A percentile compares a stretch with the other conserved stretches of the same genome.
Evolutionary conservation across 1,140 invertebrate species (phyloP).

Genomic region (Drosophila nigromelanica): DNA sequence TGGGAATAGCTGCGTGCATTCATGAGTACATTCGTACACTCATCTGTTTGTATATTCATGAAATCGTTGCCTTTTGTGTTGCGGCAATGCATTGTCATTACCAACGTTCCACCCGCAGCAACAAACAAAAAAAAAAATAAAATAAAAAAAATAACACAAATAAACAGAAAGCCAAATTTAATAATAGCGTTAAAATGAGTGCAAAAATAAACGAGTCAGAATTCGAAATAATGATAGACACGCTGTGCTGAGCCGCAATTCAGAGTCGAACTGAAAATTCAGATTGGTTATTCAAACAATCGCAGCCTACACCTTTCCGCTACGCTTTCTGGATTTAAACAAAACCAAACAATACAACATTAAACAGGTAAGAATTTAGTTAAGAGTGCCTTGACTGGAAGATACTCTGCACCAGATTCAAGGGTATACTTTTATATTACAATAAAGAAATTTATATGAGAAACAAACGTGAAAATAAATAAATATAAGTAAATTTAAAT

Average conservation of each 20-base stretch:
- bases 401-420: background rate
- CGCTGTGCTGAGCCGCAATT: conserved; percentile 51
- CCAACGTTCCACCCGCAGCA: conserved; percentile 7
- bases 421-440: too few species aligned
- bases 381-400: background rate
- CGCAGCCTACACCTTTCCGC: conserved; percentile 27
- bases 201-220: conserved; percentile 30
- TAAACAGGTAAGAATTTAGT: background rate
- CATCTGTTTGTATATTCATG: conserved; percentile 23
- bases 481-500: too few species aligned
- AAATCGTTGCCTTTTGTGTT: conserved; percentile 26
- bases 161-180: conserved; percentile 59
- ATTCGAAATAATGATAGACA: conserved; percentile 67
- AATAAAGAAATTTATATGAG: too few species aligned
- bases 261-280: conserved; percentile 16
- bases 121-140: background rate
- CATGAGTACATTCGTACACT: conserved; percentile 1
- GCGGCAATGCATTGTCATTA: conserved; percentile 60
- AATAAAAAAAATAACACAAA: conserved; percentile 22
- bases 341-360: conserved; percentile 1
- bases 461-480: too few species aligned
- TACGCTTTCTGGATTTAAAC: conserved; percentile 61
- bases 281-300: conserved; percentile 1
- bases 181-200: conserved; percentile 60
- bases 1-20: background rate